Evolutionary conservation across 2,113 vertebrate species (phyloP).

Genomic region (Labeo catla): DNA sequence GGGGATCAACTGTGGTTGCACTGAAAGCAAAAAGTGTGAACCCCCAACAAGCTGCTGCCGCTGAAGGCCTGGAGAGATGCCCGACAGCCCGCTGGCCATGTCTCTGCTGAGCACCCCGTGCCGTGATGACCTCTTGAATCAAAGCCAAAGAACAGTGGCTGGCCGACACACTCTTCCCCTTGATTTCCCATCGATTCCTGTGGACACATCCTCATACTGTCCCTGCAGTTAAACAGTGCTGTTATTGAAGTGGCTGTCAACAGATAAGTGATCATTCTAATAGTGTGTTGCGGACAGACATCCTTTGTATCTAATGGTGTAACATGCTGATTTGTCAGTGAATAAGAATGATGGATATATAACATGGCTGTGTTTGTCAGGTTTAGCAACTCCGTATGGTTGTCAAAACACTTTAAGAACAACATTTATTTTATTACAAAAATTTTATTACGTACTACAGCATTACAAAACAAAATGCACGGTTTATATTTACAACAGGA

Average conservation of each 20-base stretch:
- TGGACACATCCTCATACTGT: not conserved
- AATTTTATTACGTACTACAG: constrained; percentile 39
- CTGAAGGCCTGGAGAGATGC: constrained; percentile 9
- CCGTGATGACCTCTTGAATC: constrained; percentile 5
- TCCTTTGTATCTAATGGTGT: not conserved
- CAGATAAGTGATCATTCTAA: not conserved
- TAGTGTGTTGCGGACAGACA: not conserved
- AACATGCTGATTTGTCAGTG: not conserved
- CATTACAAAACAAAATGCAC: constrained; percentile 6
- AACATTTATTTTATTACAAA: not conserved
- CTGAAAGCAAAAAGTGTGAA: not conserved
- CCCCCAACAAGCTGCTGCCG: not conserved
- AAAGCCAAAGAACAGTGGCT: not conserved
- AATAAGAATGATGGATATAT: not conserved
- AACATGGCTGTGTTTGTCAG: not conserved
- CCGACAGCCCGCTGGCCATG: not conserved
- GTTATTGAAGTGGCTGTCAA: not conserved
- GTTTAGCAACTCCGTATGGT: constrained; percentile 27
- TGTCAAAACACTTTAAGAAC: not conserved
- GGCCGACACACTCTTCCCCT: not conserved
- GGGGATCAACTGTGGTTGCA: not conserved
- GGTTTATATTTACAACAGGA: constrained; percentile 50
- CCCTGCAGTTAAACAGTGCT: not conserved
- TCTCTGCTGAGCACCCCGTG: not conserved
- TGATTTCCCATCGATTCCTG: not conserved